Percentiles rank a stretch among this genome's conserved stretches.
Evolutionary conservation across 2,113 vertebrate genomes (phyloP).

Genomic region (Lasiurus cinereus): DNA sequence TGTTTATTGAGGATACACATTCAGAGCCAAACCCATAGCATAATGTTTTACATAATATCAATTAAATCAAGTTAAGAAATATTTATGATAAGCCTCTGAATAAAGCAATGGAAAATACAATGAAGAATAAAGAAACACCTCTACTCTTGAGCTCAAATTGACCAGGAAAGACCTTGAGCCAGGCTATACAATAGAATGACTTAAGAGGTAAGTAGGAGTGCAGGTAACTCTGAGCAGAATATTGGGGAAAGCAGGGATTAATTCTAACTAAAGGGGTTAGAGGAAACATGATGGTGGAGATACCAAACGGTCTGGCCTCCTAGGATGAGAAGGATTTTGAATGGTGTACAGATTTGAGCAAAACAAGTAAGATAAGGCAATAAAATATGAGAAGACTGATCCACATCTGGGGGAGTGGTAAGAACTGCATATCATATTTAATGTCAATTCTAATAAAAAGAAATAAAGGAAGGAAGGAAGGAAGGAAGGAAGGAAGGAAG

Average conservation of each 20-base stretch:
- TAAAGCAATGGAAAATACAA: accelerated
- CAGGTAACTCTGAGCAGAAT: accelerated
- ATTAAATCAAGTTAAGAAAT: not conserved
- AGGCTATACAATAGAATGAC: accelerated
- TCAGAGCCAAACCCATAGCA: not conserved
- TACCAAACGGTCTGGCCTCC: not conserved
- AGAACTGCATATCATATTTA: not conserved
- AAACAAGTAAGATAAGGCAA: accelerated
- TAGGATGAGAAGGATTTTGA: not conserved
- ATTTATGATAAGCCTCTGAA: not conserved
- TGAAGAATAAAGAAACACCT: not conserved
- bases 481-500: not conserved
- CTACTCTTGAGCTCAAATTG: not conserved
- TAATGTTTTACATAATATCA: accelerated
- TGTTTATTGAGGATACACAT: not conserved
- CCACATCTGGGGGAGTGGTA: not conserved
- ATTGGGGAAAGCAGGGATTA: not conserved
- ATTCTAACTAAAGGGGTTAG: accelerated
- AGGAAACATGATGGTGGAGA: not conserved
- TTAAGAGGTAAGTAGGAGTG: too few species aligned
- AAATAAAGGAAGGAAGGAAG: not conserved
- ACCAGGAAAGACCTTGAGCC: not conserved
- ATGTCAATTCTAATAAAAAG: not conserved
- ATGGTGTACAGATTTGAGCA: too few species aligned
- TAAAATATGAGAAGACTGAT: accelerated